Evolutionary conservation across 2,888 invertebrate species (phyloP), one percentile per base, ranked within the genome.

Genomic region (Xestia ashworthii): DNA sequence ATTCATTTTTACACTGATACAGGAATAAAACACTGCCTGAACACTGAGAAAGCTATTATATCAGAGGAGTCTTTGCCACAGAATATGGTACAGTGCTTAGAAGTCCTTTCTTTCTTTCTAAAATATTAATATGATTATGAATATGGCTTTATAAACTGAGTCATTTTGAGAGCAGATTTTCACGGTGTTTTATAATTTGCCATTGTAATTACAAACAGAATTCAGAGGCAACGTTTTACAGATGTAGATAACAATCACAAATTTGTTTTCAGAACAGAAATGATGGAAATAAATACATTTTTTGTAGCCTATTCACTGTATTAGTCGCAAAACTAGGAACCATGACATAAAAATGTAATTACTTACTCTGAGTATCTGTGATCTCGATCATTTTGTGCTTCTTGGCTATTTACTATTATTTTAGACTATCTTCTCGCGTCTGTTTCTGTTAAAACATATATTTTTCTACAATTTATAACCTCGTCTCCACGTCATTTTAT

Each of bases 281-380:
- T 76, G 19, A 66, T 41, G 22, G 2, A 22, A 66, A 41, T 60
- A 82, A 69, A 78, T 68, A 62, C 5, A 53, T 58, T 74, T 46
- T 71, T 73, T 72, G 71, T 69, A 66, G 32, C 32, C 64, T 62
- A 65, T 32, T 50, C 0, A 66, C n/a, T 19, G 6, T 25, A 64
- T 38, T 68, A 38, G 6, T 64, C 55, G 3, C 22, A 44, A 41
- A 65, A 38, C 38, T 62, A 16, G 9, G 1, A 69, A 67, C 25
- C 55, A 50, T 76, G 74, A 83, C 77, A 73, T 80, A 82, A 66
- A 82, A 76, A 38, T 53, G 60, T 14, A 70, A 88, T 76, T 90
- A 97, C 98, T 97, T 96, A 98, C 98, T 98, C 96, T 98, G 98
- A 48, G 98, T 97, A 91, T 98, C 98, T 84, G 98, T 98, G 91